Conservation (phyloP, 2,797 vertebrate genomes). For the Pampus argenteus region DNA sequence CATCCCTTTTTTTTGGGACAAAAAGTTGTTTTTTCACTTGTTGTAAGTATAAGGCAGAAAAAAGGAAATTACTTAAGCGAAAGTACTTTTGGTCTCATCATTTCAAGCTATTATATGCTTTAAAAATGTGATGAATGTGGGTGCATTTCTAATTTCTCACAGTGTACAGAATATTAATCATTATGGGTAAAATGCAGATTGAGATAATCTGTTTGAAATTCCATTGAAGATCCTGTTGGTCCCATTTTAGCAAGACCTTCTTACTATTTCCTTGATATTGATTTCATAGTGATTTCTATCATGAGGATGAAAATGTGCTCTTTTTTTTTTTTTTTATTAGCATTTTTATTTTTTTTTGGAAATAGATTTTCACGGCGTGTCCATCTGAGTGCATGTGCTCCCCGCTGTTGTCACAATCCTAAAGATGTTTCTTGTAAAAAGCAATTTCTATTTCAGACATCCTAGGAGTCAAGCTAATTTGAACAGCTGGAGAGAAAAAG, state of each 20-base stretch:
- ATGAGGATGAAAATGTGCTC: slow-evolving; percentile 55
- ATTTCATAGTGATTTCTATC: slow-evolving; percentile 63
- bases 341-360: slow-evolving; percentile 26
- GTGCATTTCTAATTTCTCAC: slow-evolving; percentile 20
- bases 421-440: slow-evolving; percentile 66
- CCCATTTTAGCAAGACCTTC: slow-evolving; percentile 24
- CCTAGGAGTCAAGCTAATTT: slow-evolving; percentile 76
- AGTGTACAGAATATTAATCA: slow-evolving; percentile 35
- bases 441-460: slow-evolving; percentile 75
- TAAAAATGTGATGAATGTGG: slow-evolving; percentile 6
- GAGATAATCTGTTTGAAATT: slow-evolving; percentile 23
- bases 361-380: slow-evolving; percentile 42
- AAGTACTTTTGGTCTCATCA: not conserved
- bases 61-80: not conserved
- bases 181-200: slow-evolving; percentile 14
- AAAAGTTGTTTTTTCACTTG: slow-evolving; percentile 11
- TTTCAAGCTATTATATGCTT: not conserved
- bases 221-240: not conserved
- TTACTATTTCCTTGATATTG: slow-evolving; percentile 67
- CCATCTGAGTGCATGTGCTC: slow-evolving; percentile 32
- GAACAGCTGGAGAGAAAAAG: slow-evolving; percentile 76
- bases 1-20: not conserved
- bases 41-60: not conserved
- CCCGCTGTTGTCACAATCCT: slow-evolving; percentile 47
- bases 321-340: slow-evolving; percentile 50